Conservation (phyloP, 37 sponge, comb jelly and placozoan species). For the Theonella swinhoei region DNA sequence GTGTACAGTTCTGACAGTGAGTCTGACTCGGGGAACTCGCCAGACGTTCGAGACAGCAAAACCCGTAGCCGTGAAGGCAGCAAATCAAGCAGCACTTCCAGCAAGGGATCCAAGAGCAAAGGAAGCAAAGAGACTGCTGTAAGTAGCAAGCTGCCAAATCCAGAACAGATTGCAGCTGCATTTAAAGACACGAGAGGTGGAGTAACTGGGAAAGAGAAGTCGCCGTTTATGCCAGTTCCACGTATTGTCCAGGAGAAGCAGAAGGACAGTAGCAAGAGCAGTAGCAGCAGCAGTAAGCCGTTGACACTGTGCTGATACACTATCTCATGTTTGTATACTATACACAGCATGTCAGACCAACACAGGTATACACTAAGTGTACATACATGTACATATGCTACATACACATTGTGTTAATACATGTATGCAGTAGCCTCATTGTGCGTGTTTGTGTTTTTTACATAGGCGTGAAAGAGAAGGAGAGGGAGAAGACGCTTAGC, state of each 20-base stretch:
- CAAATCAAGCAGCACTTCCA: not conserved
- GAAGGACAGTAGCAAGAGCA: not conserved
- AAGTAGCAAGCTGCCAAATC: conserved; percentile 3
- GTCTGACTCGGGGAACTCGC: conserved; percentile 6
- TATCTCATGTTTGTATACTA: not conserved
- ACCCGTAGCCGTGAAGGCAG: not conserved
- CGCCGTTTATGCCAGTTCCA: not conserved
- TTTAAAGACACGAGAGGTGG: not conserved
- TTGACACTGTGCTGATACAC: not conserved
- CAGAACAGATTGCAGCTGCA: conserved; percentile 22
- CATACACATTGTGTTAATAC: not conserved
- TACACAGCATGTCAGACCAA: not conserved
- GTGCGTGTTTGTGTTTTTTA: too few relatives aligned
- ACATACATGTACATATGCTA: not conserved
- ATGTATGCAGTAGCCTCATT: not conserved
- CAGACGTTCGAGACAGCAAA: not conserved
- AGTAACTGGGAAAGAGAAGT: not conserved
- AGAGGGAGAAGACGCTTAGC: too few relatives aligned
- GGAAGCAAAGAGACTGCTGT: not conserved
- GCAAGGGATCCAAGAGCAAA: not conserved
- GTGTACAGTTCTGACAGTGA: conserved; percentile 50
- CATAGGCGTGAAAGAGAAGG: not conserved
- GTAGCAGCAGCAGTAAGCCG: not conserved
- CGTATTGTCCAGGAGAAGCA: not conserved
- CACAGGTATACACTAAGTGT: not conserved